Base-by-base conservation (phyloP, 2,888 invertebrate genomes). In the Xanthorhoe designata region DNA sequence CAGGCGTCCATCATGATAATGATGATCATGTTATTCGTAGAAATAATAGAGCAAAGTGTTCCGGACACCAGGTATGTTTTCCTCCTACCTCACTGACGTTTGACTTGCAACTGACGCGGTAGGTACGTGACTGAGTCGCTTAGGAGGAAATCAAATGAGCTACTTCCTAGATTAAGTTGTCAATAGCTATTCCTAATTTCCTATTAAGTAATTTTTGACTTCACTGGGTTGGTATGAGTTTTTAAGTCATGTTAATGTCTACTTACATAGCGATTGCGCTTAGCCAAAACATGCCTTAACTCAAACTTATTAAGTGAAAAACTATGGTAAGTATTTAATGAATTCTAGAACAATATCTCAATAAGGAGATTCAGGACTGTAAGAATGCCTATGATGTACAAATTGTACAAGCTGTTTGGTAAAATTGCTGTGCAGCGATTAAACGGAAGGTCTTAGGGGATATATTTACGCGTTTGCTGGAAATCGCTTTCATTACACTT, bases 401-500 rank as follows among this genome's bases (percentile, higher is more conserved):
- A n/a, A n/a, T n/a, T 38, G 13, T 38, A 10, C 38, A 2, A 42
- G 38, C 38, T 13, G 38, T 42, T 42, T 13, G 10, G 38, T 42
- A 13, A 13, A 24, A 55, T 62, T 56, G 42, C 17, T 62, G 17
- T 54, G 47, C 49, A 57, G 56, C 56, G 62, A 62, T 56, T 62
- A 64, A 64, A 58, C 53, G 58, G 38, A 53, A 49, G 38, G 59
- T 63, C 63, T 58, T 58, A 10, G n/a, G 57, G 56, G 55, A 62
- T 62, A 56, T 62, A 62, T 62, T 56, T 51, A 57, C 63, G 57
- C 52, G 57, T 47, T 58, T 47, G 24, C 62, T 57, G 51, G 51
- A 63, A 63, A 57, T 57, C 51, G 62, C 56, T 57, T 57, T 63
- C 51, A 63, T 63, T 57, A 55, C 54, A 42, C 52, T 58, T 52